phyloP scores from a whole-genome alignment of 2,888 invertebrate genomes.

The Parnassius apollo region DNA sequence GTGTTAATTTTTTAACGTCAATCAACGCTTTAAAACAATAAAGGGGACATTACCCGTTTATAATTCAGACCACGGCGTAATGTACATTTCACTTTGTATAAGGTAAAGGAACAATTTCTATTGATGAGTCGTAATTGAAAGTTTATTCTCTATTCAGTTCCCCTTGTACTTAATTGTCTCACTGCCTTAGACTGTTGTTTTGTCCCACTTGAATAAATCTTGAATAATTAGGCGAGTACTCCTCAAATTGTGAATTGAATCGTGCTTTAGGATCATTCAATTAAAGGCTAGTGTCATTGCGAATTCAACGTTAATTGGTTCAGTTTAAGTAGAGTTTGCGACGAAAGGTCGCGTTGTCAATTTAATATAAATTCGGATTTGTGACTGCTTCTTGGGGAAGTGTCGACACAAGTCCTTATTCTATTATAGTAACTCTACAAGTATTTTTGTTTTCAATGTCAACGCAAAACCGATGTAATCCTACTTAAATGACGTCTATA shows the following conservation, averaged over 20 bases:
- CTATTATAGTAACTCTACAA: too few species aligned
- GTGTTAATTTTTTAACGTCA: slow-evolving; percentile 54
- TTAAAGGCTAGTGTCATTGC: slow-evolving; percentile 1
- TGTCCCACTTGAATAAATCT: neutral
- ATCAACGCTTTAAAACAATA: slow-evolving; percentile 41
- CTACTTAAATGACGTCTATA: too few species aligned
- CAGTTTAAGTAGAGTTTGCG: slow-evolving; percentile 2
- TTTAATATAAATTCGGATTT: neutral
- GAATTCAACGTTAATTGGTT: neutral
- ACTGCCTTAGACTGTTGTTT: neutral
- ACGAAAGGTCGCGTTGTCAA: neutral
- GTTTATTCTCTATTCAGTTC: slow-evolving; percentile 31
- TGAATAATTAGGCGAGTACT: slow-evolving; percentile 9
- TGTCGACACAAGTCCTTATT: neutral
- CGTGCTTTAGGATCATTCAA: slow-evolving; percentile 2
- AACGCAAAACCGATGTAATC: too few species aligned
- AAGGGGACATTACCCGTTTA: slow-evolving; percentile 47
- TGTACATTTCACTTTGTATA: slow-evolving; percentile 62
- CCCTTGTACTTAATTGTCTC: neutral
- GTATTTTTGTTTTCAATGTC: too few species aligned
- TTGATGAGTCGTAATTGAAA: slow-evolving; percentile 53
- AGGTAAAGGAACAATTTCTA: slow-evolving; percentile 55
- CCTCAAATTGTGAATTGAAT: slow-evolving; percentile 18
- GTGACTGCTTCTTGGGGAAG: neutral
- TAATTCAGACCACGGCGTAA: slow-evolving; percentile 53